Evolutionary conservation across 2,888 invertebrate species (phyloP).

Genomic region (Octonoba sinensis): DNA sequence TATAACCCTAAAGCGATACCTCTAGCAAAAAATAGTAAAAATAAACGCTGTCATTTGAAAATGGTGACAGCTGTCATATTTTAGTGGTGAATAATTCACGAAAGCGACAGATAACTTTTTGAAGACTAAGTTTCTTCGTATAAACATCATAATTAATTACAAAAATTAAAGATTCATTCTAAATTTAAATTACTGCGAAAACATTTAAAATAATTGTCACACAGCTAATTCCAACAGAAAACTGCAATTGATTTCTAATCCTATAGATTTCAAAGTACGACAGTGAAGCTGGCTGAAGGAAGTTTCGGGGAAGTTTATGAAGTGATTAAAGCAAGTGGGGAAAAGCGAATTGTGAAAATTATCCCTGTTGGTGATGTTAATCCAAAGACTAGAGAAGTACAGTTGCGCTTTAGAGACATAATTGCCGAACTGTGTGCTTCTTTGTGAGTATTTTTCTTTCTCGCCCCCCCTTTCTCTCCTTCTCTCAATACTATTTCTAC

Average conservation of each 20-base stretch:
- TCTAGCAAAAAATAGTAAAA: too few relatives aligned
- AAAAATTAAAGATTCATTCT: not conserved
- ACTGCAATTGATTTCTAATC: not conserved
- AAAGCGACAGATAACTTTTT: too few relatives aligned
- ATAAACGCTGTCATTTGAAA: too few relatives aligned
- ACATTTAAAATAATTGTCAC: not conserved
- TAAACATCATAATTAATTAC: not conserved
- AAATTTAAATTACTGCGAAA: not conserved
- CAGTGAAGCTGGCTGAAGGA: conserved; percentile 15
- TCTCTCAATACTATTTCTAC: too few relatives aligned
- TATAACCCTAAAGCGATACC: too few relatives aligned
- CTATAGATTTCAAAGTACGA: not conserved
- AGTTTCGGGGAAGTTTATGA: conserved; percentile 30
- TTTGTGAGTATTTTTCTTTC: conserved; percentile 3
- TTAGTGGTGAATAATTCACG: too few relatives aligned
- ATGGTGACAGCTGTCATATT: too few relatives aligned
- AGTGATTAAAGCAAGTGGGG: not conserved
- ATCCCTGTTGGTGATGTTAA: conserved; percentile 11
- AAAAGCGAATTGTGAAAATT: conserved; percentile 25
- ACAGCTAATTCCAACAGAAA: not conserved
- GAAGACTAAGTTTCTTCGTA: not conserved
- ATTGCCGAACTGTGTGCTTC: conserved; percentile 20
- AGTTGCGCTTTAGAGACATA: conserved; percentile 21
- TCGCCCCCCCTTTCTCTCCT: too few relatives aligned
- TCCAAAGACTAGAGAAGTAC: conserved; percentile 3